Conservation (phyloP, 2,888 invertebrate species). For the Eristalis tenax region DNA sequence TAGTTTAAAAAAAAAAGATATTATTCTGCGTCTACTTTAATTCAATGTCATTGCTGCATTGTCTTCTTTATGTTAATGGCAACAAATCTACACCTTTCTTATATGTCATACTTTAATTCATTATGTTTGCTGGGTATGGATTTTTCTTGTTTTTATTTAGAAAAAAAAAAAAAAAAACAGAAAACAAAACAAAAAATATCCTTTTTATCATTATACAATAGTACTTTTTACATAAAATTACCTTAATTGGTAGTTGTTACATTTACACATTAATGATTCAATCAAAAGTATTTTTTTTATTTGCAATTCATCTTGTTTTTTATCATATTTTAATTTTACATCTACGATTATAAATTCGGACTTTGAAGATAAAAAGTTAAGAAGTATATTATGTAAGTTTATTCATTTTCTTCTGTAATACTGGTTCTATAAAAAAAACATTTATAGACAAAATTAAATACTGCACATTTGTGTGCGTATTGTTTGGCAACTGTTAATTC, state of each 20-base stretch:
- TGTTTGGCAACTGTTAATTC: slow-evolving; percentile 61
- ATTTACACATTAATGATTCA: slow-evolving; percentile 71
- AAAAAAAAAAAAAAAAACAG: slow-evolving; percentile 15
- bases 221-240: slow-evolving; percentile 66
- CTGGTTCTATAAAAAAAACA: slow-evolving; percentile 60
- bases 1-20: slow-evolving; percentile 37
- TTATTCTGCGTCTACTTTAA: slow-evolving; percentile 54
- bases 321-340: slow-evolving; percentile 57
- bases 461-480: slow-evolving; percentile 40
- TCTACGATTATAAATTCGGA: slow-evolving; percentile 76
- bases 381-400: slow-evolving; percentile 58
- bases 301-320: slow-evolving; percentile 29
- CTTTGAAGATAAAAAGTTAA: slow-evolving; percentile 73
- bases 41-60: slow-evolving; percentile 33
- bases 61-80: slow-evolving; percentile 50
- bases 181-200: slow-evolving; percentile 29
- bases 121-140: slow-evolving; percentile 47
- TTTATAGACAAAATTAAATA: slow-evolving; percentile 46
- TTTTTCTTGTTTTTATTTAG: slow-evolving; percentile 9
- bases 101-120: slow-evolving; percentile 9
- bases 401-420: slow-evolving; percentile 54
- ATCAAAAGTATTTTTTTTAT: slow-evolving; percentile 62
- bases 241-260: slow-evolving; percentile 64
- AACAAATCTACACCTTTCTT: slow-evolving; percentile 44
- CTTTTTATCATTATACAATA: slow-evolving; percentile 52